These are phyloP conservation scores for Drosophila neotestacea DNA, from an alignment of 2,888 invertebrate species.

Conservation along the genomic window DNA sequence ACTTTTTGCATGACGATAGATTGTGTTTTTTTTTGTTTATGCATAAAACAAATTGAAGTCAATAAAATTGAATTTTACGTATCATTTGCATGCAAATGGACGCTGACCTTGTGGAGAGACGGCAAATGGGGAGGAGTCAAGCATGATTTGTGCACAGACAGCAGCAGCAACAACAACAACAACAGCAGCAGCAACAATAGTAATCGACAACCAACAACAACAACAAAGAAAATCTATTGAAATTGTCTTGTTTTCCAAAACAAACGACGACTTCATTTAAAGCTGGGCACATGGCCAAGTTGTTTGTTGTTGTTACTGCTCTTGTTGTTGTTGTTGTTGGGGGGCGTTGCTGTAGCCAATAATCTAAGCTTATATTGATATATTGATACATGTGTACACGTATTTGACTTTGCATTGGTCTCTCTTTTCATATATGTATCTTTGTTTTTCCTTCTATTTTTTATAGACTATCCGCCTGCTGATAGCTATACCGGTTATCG, in stretches of 20 bases:
- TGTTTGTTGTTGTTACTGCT: constrained; percentile 28
- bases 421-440: neutral
- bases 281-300: constrained; percentile 72
- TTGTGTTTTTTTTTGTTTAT: constrained; percentile 1
- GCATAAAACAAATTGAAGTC: constrained; percentile 6
- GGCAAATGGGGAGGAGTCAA: constrained; percentile 65
- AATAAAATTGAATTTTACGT: constrained; percentile 25
- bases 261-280: constrained; percentile 52
- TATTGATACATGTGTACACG: constrained; percentile 19
- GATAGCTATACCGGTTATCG: constrained; percentile 83
- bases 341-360: constrained; percentile 57
- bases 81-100: constrained; percentile 60
- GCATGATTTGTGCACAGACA: constrained; percentile 68
- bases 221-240: constrained; percentile 14
- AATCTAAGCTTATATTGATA: constrained; percentile 50
- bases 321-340: constrained; percentile 17
- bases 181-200: constrained; percentile 7
- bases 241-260: constrained; percentile 1
- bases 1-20: constrained; percentile 25
- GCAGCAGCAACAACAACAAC: neutral
- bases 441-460: constrained; percentile 33
- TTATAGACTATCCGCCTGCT: constrained; percentile 75
- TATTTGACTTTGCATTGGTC: constrained; percentile 46
- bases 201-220: constrained; percentile 10
- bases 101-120: constrained; percentile 48